A percentile compares a stretch with the other conserved stretches of the same genome.
phyloP scores from a whole-genome alignment of 2,888 invertebrate genomes.

The Tetramorium bicarinatum region DNA sequence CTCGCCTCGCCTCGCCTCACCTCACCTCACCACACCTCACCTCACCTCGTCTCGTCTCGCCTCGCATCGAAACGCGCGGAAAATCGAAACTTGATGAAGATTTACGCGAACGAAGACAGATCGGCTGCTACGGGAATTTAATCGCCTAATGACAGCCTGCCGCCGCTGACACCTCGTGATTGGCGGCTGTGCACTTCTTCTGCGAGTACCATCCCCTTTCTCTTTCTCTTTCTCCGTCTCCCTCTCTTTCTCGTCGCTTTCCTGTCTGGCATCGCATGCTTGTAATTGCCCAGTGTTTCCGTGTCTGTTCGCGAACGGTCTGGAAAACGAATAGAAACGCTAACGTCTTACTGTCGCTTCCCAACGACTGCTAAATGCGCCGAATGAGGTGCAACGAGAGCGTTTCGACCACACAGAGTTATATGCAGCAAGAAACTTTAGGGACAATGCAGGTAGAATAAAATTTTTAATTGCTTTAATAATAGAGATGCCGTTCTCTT shows the following conservation, averaged over 20 bases:
- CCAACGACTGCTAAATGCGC: constrained; percentile 28
- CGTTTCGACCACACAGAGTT: not conserved
- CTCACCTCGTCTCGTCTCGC: constrained; percentile 24
- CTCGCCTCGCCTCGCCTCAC: constrained; percentile 45
- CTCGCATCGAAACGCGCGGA: constrained; percentile 57
- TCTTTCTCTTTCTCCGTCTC: not conserved
- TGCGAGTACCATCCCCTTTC: constrained; percentile 47
- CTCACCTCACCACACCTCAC: no score
- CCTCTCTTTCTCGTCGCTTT: not conserved
- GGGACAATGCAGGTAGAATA: not conserved
- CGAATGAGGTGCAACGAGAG: constrained; percentile 5
- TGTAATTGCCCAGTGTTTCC: constrained; percentile 52
- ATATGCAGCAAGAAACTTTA: not conserved
- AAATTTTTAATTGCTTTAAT: not conserved
- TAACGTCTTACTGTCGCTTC: constrained; percentile 46
- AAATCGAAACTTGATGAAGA: constrained; percentile 77
- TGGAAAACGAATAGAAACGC: constrained; percentile 43
- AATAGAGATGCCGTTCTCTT: not conserved
- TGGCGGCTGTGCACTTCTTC: constrained; percentile 72
- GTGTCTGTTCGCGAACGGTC: constrained; percentile 47
- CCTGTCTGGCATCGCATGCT: constrained; percentile 42
- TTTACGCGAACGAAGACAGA: constrained; percentile 78
- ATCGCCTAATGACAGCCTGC: constrained; percentile 81
- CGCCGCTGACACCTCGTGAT: constrained; percentile 73
- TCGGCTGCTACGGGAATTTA: constrained; percentile 78